A percentile compares a stretch with the other conserved stretches of the same genome.
These are phyloP conservation scores for Dermolepida albohirtum DNA, from an alignment of 2,888 invertebrate species.

Conservation along the genomic window DNA sequence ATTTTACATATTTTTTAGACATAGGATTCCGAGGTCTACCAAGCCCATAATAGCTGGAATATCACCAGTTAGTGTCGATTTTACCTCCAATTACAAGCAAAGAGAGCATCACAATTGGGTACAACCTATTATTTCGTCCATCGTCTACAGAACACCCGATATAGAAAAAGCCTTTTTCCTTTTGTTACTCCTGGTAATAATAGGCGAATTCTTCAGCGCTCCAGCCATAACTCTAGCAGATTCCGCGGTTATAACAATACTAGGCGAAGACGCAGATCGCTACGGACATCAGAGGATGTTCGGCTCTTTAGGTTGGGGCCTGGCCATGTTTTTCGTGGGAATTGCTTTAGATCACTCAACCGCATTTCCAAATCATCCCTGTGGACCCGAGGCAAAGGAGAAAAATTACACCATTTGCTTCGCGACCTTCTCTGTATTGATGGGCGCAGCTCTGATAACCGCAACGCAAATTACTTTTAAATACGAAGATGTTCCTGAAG, in stretches of 20 bases:
- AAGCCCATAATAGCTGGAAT: slow-evolving; percentile 67
- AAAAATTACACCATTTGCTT: slow-evolving; percentile 99
- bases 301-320: slow-evolving; percentile 97
- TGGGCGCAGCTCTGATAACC: slow-evolving; percentile 93
- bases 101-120: slow-evolving; percentile 81
- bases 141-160: slow-evolving; percentile 90
- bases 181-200: slow-evolving; percentile 88
- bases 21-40: slow-evolving; percentile 64
- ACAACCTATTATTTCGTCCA: slow-evolving; percentile 91
- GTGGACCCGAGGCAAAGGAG: slow-evolving; percentile 89
- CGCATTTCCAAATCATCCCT: slow-evolving; percentile 93
- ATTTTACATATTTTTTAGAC: slow-evolving; percentile 47
- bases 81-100: slow-evolving; percentile 81
- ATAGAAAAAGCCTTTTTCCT: slow-evolving; percentile 97
- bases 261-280: slow-evolving; percentile 77
- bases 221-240: slow-evolving; percentile 96
- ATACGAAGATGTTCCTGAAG: slow-evolving; percentile 68
- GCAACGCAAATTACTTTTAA: slow-evolving; percentile 88
- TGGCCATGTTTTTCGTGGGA: slow-evolving; percentile 98
- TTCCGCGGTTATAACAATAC: slow-evolving; percentile 87
- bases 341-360: slow-evolving; percentile 97
- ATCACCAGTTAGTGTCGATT: slow-evolving; percentile 81
- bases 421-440: slow-evolving; percentile 95
- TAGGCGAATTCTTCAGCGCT: slow-evolving; percentile 98
- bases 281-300: slow-evolving; percentile 99